These are phyloP conservation scores for Sarotherodon lohbergeri DNA, from an alignment of 2,113 vertebrate genomes.

Conservation along the genomic window DNA sequence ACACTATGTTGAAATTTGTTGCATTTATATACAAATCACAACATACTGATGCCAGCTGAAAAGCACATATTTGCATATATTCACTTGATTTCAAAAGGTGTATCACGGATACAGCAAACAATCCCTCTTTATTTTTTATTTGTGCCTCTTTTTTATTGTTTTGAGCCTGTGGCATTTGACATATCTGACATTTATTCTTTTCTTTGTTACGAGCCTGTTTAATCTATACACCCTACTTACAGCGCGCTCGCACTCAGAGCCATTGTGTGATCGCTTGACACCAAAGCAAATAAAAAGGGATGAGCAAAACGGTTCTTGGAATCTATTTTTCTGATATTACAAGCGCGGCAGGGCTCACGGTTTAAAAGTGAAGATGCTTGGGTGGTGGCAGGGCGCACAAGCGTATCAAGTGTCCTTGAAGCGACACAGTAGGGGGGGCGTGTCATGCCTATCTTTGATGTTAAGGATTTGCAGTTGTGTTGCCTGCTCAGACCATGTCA, in stretches of 20 bases:
- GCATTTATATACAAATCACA: background rate
- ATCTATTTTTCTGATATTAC: background rate
- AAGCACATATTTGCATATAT: slow-evolving; percentile 1
- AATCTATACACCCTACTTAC: background rate
- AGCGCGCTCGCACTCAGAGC: background rate
- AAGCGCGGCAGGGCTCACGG: background rate
- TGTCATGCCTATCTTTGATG: slow-evolving; percentile 30
- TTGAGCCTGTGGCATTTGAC: background rate
- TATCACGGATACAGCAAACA: background rate
- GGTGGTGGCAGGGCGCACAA: background rate
- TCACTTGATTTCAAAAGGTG: background rate
- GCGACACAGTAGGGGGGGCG: background rate
- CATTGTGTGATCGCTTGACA: background rate
- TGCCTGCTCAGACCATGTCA: background rate
- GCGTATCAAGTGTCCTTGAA: slow-evolving; percentile 9
- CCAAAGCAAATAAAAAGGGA: slow-evolving; percentile 2
- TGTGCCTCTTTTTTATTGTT: background rate
- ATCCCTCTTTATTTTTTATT: background rate
- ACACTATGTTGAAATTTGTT: background rate
- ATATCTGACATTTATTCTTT: slow-evolving; percentile 21
- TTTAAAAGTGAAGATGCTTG: background rate
- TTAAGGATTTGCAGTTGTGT: slow-evolving; percentile 15
- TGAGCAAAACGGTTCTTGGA: background rate
- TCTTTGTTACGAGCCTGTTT: background rate
- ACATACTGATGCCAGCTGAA: background rate